These are phyloP conservation scores for Stratiomys singularior DNA, from an alignment of 2,888 invertebrate genomes.

Conservation along the genomic window DNA sequence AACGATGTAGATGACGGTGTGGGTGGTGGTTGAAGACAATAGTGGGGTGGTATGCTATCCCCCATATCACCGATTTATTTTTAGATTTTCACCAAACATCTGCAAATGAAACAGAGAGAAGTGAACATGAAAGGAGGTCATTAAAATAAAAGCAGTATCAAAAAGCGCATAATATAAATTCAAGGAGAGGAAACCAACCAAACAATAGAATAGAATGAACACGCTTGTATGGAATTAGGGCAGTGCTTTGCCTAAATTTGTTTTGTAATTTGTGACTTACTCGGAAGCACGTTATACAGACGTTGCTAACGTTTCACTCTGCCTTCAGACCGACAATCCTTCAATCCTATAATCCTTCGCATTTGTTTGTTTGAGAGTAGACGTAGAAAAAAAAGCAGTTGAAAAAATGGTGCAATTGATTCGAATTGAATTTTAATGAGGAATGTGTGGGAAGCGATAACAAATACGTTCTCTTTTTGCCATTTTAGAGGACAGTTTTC, in stretches of 20 bases:
- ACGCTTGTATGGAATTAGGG: background rate
- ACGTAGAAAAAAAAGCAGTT: too few species aligned
- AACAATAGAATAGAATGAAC: slow-evolving; percentile 4
- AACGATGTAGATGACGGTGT: background rate
- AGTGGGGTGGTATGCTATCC: slow-evolving; percentile 53
- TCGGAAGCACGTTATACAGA: background rate
- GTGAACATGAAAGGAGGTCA: slow-evolving; percentile 35
- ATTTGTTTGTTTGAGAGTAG: background rate
- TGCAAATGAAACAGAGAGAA: slow-evolving; percentile 48
- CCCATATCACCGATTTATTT: slow-evolving; percentile 56
- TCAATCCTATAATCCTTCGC: background rate
- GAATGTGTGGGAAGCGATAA: too few species aligned
- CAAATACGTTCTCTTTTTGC: too few species aligned
- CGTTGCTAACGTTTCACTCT: background rate
- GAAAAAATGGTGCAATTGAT: too few species aligned
- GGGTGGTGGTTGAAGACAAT: slow-evolving; percentile 52
- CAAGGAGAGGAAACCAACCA: slow-evolving; percentile 25
- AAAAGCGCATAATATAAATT: background rate
- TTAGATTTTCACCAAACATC: slow-evolving; percentile 56
- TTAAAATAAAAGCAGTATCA: slow-evolving; percentile 12
- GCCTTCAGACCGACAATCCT: background rate
- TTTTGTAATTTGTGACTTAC: background rate
- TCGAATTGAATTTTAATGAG: too few species aligned
- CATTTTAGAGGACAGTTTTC: too few species aligned
- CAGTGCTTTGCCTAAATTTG: too few species aligned